A percentile compares a stretch with the other conserved stretches of the same genome.
phyloP scores from a whole-genome alignment of 2,797 vertebrate species.

The Anas flavirostris region DNA sequence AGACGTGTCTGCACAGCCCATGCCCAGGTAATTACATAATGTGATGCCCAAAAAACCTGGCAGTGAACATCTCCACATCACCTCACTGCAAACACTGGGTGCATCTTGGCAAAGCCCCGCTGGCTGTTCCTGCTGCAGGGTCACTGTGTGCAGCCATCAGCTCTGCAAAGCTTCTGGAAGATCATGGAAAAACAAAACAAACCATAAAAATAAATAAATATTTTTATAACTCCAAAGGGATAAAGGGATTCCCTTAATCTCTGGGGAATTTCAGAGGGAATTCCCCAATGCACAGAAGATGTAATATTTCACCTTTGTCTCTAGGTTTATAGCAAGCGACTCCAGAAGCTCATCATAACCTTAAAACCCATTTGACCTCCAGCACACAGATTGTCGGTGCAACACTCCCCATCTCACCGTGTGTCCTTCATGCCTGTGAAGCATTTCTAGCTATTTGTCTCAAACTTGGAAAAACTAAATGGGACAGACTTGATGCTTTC shows the following conservation, averaged over 20 bases:
- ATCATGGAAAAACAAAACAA: background rate
- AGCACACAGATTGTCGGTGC: background rate
- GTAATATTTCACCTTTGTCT: background rate
- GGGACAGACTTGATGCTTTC: too few species aligned
- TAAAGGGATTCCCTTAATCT: background rate
- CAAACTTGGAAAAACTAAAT: background rate
- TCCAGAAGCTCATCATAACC: background rate
- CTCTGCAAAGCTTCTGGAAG: background rate
- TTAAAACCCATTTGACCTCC: background rate
- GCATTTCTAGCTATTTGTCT: background rate
- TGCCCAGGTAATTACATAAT: background rate
- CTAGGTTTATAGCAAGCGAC: background rate
- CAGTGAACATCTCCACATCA: accelerated
- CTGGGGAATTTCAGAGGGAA: background rate
- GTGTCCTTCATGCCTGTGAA: background rate
- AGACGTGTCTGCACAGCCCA: background rate
- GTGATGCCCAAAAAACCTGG: accelerated
- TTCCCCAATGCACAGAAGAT: background rate
- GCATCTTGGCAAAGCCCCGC: background rate
- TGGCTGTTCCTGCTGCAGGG: background rate
- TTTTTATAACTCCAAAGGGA: too few species aligned
- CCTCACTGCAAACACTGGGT: background rate
- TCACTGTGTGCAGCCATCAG: accelerated
- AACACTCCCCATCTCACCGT: background rate
- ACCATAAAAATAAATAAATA: background rate